These are phyloP conservation scores for Drosophila punjabiensis DNA, from an alignment of 1,140 invertebrate species.

Conservation along the genomic window DNA sequence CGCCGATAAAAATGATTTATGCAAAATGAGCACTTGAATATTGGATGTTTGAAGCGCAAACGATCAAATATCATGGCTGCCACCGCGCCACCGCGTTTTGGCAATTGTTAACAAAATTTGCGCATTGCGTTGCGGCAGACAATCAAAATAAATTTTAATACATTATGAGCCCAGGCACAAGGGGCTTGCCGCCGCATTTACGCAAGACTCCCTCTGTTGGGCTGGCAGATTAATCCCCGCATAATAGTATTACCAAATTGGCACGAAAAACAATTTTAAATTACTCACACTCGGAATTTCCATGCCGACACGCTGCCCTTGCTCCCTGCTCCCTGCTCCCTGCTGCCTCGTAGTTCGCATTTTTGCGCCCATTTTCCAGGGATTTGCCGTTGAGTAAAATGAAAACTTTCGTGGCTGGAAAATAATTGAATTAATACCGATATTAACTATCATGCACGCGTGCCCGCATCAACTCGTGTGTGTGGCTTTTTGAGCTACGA, in stretches of 20 bases:
- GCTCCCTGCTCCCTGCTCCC: not conserved
- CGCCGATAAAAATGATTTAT: slow-evolving; percentile 45
- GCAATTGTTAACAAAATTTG: slow-evolving; percentile 7
- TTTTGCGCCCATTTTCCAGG: slow-evolving; percentile 19
- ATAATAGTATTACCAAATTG: slow-evolving; percentile 37
- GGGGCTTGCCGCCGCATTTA: slow-evolving; percentile 3
- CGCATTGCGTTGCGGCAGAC: slow-evolving; percentile 3
- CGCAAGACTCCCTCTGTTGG: not conserved
- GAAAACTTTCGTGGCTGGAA: slow-evolving; percentile 14
- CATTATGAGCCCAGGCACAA: slow-evolving; percentile 13
- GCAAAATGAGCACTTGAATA: slow-evolving; percentile 13
- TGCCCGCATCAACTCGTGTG: slow-evolving; percentile 26
- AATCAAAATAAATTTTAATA: slow-evolving; percentile 41
- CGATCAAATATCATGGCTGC: slow-evolving; percentile 21
- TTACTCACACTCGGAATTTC: not conserved
- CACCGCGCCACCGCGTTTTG: not conserved
- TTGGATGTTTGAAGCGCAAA: not conserved
- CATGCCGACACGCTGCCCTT: slow-evolving; percentile 1
- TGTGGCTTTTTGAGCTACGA: slow-evolving; percentile 1
- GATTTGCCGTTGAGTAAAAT: slow-evolving; percentile 2
- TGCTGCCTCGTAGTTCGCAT: not conserved
- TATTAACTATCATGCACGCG: slow-evolving; percentile 52
- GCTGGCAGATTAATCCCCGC: slow-evolving; percentile 32
- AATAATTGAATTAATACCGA: slow-evolving; percentile 36
- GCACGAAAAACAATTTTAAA: slow-evolving; percentile 17